These are phyloP conservation scores for Vannuccia rotundouncinata DNA, from an alignment of 2,888 invertebrate genomes.

Conservation along the genomic window DNA sequence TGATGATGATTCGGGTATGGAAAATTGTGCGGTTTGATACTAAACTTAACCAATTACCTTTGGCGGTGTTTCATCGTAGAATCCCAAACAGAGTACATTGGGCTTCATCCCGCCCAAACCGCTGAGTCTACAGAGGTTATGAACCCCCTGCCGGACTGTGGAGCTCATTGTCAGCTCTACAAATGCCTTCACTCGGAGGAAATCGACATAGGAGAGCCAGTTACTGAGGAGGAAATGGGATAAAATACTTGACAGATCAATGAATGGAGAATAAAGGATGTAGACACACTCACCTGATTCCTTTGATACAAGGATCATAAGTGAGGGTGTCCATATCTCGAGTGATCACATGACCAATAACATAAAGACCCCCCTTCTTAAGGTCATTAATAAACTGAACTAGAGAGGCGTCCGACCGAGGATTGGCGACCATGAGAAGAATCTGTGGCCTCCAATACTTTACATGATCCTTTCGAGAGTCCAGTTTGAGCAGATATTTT, in stretches of 20 bases:
- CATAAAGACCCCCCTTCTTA: constrained; percentile 80
- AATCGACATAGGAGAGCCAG: constrained; percentile 42
- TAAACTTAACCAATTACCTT: too few species aligned
- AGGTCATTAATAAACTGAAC: constrained; percentile 95
- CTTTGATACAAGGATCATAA: background rate
- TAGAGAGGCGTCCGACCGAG: constrained; percentile 78
- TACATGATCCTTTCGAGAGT: constrained; percentile 91
- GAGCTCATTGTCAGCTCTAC: constrained; percentile 82
- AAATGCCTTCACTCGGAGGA: constrained; percentile 74
- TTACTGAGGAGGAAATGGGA: too few species aligned
- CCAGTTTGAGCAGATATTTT: constrained; percentile 87
- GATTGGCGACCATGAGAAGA: constrained; percentile 80
- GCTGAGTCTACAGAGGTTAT: constrained; percentile 79
- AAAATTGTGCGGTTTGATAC: too few species aligned
- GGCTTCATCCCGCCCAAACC: constrained; percentile 99
- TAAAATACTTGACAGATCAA: too few species aligned
- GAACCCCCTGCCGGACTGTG: constrained; percentile 78
- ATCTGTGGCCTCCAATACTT: constrained; percentile 99
- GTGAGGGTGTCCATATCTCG: constrained; percentile 48
- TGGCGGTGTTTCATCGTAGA: constrained; percentile 70
- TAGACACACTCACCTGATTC: background rate
- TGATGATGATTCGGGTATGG: background rate
- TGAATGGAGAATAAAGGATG: too few species aligned
- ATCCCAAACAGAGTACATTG: constrained; percentile 84
- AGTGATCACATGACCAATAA: constrained; percentile 75